These are phyloP conservation scores for Monoplex corrugatus DNA, from an alignment of 2,888 invertebrate genomes.

Conservation along the genomic window DNA sequence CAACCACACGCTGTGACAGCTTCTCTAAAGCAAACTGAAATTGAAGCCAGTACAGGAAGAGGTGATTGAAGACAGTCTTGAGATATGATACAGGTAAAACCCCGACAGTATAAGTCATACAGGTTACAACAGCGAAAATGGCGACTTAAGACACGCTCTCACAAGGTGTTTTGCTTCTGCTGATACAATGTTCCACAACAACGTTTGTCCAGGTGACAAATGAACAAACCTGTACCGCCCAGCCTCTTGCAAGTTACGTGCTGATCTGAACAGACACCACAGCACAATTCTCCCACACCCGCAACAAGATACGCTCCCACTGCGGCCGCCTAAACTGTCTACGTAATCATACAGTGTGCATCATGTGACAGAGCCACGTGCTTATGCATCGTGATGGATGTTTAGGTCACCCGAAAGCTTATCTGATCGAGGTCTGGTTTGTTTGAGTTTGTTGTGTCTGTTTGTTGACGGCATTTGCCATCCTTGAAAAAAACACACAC, in stretches of 20 bases:
- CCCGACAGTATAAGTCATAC: too few relatives aligned
- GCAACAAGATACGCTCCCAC: background rate
- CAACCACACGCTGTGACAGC: too few relatives aligned
- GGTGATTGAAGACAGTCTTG: too few relatives aligned
- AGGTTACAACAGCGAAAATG: too few relatives aligned
- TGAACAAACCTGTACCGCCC: background rate
- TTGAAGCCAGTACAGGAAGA: too few relatives aligned
- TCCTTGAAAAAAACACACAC: background rate
- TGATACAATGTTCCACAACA: background rate
- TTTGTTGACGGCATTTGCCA: constrained; percentile 18
- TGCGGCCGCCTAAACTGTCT: constrained; percentile 5
- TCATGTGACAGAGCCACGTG: constrained; percentile 36
- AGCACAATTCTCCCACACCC: background rate
- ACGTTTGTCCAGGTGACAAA: background rate
- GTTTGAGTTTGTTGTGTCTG: constrained; percentile 32
- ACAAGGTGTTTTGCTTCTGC: too few relatives aligned
- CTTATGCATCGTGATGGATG: constrained; percentile 12
- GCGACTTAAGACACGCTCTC: too few relatives aligned
- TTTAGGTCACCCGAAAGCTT: constrained; percentile 28
- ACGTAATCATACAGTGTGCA: constrained; percentile 41
- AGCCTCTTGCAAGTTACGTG: background rate
- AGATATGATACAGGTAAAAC: too few relatives aligned
- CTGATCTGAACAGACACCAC: background rate
- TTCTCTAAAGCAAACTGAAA: too few relatives aligned
- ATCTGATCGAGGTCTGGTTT: background rate